Evolutionary conservation across 2,113 vertebrate genomes (phyloP).

Genomic region (Lophotis ruficrista): DNA sequence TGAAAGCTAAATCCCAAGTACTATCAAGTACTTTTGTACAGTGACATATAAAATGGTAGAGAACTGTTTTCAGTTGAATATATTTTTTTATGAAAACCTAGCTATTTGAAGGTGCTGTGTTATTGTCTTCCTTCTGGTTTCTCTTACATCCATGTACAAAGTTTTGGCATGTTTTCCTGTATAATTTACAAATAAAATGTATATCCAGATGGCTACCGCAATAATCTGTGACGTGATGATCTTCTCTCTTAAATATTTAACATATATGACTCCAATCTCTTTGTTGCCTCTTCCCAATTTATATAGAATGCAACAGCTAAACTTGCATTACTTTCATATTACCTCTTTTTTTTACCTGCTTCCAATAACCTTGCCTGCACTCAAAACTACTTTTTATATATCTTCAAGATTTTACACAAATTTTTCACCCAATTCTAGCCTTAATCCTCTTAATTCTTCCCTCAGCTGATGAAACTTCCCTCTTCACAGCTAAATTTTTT

Average conservation of each 20-base stretch:
- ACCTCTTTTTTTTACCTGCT: background rate
- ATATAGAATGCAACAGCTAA: background rate
- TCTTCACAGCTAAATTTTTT: background rate
- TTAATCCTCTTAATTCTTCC: background rate
- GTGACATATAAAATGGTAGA: background rate
- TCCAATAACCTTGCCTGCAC: background rate
- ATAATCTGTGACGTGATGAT: background rate
- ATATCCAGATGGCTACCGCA: background rate
- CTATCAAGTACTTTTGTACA: background rate
- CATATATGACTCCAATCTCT: background rate
- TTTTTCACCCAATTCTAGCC: background rate
- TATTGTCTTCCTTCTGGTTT: background rate
- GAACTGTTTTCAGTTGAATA: background rate
- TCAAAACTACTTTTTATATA: background rate
- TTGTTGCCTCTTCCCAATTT: background rate
- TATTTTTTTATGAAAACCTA: background rate
- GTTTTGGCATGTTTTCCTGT: background rate
- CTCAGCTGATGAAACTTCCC: background rate
- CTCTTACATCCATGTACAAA: background rate
- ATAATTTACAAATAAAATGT: slow-evolving; percentile 3
- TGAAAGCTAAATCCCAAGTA: background rate
- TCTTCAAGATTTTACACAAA: background rate
- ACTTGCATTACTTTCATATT: background rate
- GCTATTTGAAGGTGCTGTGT: background rate
- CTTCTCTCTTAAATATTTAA: background rate